Percentiles rank a stretch among this genome's conserved stretches.
These are phyloP conservation scores for Sesia apiformis DNA, from an alignment of 2,888 invertebrate genomes.

Conservation along the genomic window DNA sequence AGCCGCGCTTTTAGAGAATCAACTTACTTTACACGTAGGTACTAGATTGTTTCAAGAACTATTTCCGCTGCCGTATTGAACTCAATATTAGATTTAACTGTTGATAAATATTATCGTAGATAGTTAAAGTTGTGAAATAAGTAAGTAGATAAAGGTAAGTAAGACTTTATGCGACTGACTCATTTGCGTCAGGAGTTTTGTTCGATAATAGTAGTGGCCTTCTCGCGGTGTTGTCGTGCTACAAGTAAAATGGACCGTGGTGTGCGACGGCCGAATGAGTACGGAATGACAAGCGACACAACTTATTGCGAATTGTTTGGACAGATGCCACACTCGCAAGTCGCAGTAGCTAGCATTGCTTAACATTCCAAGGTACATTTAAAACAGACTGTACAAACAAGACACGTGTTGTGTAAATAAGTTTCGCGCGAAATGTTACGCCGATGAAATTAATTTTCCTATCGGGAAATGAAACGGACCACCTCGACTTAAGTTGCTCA, in stretches of 20 bases:
- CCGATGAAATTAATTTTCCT: slow-evolving; percentile 34
- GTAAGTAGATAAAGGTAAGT: no score
- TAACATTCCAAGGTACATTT: slow-evolving; percentile 33
- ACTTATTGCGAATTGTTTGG: slow-evolving; percentile 20
- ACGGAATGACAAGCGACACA: slow-evolving; percentile 10
- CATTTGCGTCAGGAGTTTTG: no score
- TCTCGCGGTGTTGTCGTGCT: not conserved
- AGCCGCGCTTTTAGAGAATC: slow-evolving; percentile 52
- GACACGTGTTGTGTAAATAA: slow-evolving; percentile 47
- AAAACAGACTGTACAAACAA: slow-evolving; percentile 40
- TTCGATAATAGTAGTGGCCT: not conserved
- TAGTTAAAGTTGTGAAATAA: no score
- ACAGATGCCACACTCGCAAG: slow-evolving; percentile 26
- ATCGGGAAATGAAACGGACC: slow-evolving; percentile 7
- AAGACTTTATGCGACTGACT: no score
- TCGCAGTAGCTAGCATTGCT: slow-evolving; percentile 13
- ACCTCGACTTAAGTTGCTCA: not conserved
- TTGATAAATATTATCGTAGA: not conserved
- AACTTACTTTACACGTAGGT: slow-evolving; percentile 38
- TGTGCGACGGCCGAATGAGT: slow-evolving; percentile 3
- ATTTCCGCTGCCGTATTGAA: not conserved
- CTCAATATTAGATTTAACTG: not conserved
- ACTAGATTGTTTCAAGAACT: not conserved
- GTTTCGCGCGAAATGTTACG: slow-evolving; percentile 38
- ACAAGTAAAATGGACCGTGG: no score